Conservation (phyloP, 2,888 invertebrate genomes). For the Dorcus hopei region DNA sequence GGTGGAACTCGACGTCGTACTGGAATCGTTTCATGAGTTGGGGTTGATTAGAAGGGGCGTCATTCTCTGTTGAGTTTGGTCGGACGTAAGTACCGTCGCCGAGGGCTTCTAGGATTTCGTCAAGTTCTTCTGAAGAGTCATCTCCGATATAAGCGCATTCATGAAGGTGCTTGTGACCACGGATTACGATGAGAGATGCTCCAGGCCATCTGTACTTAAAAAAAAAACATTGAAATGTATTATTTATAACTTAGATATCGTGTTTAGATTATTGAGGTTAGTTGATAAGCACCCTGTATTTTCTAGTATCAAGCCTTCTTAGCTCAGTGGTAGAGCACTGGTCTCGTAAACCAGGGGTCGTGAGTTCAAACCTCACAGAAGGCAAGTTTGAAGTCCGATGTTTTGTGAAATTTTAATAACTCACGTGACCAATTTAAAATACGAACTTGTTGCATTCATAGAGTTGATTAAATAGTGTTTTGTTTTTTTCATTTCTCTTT, state of each 20-base stretch:
- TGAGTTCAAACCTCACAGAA: constrained; percentile 81
- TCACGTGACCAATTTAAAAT: no score
- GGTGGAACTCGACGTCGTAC: constrained; percentile 61
- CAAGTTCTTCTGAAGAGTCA: constrained; percentile 72
- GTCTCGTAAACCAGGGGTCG: constrained; percentile 83
- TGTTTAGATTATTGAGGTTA: no score
- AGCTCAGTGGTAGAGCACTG: constrained; percentile 83
- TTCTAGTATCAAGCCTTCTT: constrained; percentile 57
- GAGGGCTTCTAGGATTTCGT: constrained; percentile 53
- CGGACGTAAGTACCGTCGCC: constrained; percentile 37
- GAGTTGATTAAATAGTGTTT: no score
- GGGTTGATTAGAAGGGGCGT: constrained; percentile 59
- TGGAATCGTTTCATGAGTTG: constrained; percentile 63
- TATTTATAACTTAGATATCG: no score
- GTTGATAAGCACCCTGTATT: no score
- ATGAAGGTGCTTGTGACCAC: constrained; percentile 72
- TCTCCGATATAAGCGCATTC: constrained; percentile 80
- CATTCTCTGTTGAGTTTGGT: constrained; percentile 34
- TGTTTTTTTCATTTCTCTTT: no score
- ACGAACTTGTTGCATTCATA: no score
- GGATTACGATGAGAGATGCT: constrained; percentile 71
- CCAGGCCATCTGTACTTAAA: constrained; percentile 63
- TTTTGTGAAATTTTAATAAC: no score
- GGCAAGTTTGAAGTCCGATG: constrained; percentile 48
- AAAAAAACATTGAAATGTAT: not conserved